phyloP scores from a whole-genome alignment of 1,140 invertebrate genomes.

The Drosophila grimshawi region DNA sequence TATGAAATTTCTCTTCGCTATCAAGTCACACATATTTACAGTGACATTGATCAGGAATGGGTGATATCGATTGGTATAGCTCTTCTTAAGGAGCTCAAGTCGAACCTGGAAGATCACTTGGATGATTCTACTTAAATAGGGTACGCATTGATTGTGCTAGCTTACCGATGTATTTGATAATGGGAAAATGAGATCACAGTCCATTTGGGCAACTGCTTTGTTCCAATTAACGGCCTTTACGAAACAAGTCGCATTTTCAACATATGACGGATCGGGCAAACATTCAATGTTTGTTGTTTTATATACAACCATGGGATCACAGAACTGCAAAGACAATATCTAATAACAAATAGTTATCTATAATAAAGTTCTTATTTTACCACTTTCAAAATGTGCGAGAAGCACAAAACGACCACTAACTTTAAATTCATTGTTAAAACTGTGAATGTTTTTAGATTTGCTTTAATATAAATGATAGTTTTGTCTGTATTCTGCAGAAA shows the following conservation, averaged over 20 bases:
- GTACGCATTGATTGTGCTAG: background rate
- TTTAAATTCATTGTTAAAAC: background rate
- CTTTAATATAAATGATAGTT: slow-evolving; percentile 3
- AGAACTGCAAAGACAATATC: background rate
- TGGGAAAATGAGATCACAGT: slow-evolving; percentile 29
- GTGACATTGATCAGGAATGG: slow-evolving; percentile 40
- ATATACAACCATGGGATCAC: slow-evolving; percentile 8
- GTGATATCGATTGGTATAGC: slow-evolving; percentile 41
- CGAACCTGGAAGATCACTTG: background rate
- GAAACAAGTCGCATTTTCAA: slow-evolving; percentile 16
- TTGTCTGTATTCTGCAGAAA: too few relatives aligned
- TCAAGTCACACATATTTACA: slow-evolving; percentile 40
- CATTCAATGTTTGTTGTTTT: slow-evolving; percentile 45
- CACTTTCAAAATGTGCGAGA: background rate
- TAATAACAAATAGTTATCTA: too few relatives aligned
- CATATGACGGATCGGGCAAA: background rate
- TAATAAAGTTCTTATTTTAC: background rate
- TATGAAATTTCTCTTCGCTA: slow-evolving; percentile 19
- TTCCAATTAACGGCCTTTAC: slow-evolving; percentile 45
- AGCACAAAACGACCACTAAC: background rate
- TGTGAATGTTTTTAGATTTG: background rate
- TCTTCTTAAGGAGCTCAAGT: slow-evolving; percentile 23
- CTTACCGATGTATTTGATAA: slow-evolving; percentile 38
- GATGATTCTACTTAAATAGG: too few relatives aligned
- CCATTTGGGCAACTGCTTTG: slow-evolving; percentile 27